Percentiles rank a stretch among this genome's conserved stretches.
phyloP scores from a whole-genome alignment of 1,140 invertebrate species.

The Steinernema khuongi region DNA sequence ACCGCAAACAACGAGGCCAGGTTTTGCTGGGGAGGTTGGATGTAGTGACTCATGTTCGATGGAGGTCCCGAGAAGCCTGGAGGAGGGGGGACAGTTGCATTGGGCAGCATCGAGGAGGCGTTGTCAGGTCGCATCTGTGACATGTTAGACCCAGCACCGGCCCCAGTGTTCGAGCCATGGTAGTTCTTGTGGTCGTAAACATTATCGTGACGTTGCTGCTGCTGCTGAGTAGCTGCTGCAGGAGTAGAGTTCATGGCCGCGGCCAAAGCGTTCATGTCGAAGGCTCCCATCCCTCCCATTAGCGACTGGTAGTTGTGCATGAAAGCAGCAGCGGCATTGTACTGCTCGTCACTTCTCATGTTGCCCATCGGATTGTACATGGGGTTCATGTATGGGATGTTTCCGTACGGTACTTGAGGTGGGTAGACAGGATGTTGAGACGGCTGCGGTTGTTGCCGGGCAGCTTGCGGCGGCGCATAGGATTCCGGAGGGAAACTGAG shows the following conservation, averaged over 20 bases:
- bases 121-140: background rate
- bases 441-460: background rate
- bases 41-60: background rate
- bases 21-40: background rate
- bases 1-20: background rate
- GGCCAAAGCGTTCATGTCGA: background rate
- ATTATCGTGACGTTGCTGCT: background rate
- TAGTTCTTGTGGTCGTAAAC: slow-evolving; percentile 11
- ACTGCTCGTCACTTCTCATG: slow-evolving; percentile 1
- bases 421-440: background rate
- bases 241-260: background rate
- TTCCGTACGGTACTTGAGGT: background rate
- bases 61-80: background rate
- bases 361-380: slow-evolving; percentile 4
- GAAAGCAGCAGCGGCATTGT: background rate
- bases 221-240: background rate
- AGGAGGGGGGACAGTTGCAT: background rate
- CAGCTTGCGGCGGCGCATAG: background rate
- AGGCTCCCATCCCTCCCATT: background rate
- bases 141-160: background rate
- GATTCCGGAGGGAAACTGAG: background rate
- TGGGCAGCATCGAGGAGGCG: background rate
- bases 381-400: background rate
- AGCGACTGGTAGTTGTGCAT: slow-evolving; percentile 6
- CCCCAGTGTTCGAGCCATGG: background rate